Evolutionary conservation across 2,888 invertebrate species (phyloP), one percentile per base, ranked within the genome.

Genomic region (Clistopyga incitator): DNA sequence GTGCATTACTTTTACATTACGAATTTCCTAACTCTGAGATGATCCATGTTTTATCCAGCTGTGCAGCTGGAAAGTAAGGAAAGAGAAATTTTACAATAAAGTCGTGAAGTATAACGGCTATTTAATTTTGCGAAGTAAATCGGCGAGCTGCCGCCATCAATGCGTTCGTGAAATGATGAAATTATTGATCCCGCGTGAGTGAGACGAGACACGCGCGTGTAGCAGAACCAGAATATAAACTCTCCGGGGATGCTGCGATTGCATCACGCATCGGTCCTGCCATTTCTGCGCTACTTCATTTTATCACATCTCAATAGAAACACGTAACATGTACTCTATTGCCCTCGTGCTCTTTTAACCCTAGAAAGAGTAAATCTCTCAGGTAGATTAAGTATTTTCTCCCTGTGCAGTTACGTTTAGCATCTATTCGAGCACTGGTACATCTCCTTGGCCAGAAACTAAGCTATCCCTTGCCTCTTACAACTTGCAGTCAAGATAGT

Each of bases 161-260:
- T 82, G 84, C 81, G 75, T 82, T 78, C 52, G 78, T 76, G 72
- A 74, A 84, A 85, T 82, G 84, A 86, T 84, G 84, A 81, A 80
- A 85, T 84, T 86, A 86, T 86, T 86, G 86, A 86, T 86, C 82
- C 86, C 75, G 78, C 56, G 83, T 74, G 78, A 84, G 61, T 18
- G 83, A 80, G 70, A 81, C 25, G 59, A 59, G n/a, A 84, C 54
- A 78, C 71, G 78, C 81, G 81, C 74, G 79, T 72, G 59, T 71
- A 23, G 42, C 76, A 47, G 18, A 61, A 61, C n/a, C 29, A 56
- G 34, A 54, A 56, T 45, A 34, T 59, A 59, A 38, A 13, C 45
- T 72, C 47, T 72, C 59, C 20, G 59, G 59, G 68, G 68, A 52
- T 18, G 52, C 34, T 10, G n/a, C 54, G 3, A 8, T 56, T 42